Conservation (phyloP, 2,888 invertebrate species). For the Julus scanicus region DNA sequence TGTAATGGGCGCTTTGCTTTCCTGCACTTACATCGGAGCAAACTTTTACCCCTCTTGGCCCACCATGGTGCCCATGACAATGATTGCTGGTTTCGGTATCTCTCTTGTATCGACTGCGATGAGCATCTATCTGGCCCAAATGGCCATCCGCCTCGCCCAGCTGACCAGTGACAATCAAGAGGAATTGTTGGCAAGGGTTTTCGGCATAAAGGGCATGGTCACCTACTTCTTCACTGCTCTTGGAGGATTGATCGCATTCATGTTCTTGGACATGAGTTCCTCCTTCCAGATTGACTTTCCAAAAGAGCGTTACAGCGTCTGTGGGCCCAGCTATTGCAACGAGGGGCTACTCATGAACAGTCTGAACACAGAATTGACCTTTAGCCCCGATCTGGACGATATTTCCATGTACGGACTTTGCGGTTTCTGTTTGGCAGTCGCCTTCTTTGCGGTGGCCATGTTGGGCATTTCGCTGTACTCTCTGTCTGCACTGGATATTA, state of each 20-base stretch:
- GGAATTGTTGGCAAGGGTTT: slow-evolving; percentile 57
- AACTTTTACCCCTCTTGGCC: slow-evolving; percentile 58
- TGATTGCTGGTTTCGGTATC: slow-evolving; percentile 57
- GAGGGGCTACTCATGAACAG: not conserved
- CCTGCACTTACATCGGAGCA: slow-evolving; percentile 58
- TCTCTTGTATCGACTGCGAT: slow-evolving; percentile 59
- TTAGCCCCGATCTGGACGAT: not conserved
- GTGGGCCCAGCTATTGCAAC: slow-evolving; percentile 58
- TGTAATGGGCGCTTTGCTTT: slow-evolving; percentile 57
- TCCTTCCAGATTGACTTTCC: not conserved
- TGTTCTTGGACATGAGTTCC: slow-evolving; percentile 39
- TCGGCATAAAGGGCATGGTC: slow-evolving; percentile 58
- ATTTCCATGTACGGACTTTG: slow-evolving; percentile 45
- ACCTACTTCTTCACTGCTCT: slow-evolving; percentile 55
- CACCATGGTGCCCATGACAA: slow-evolving; percentile 53
- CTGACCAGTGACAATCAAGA: slow-evolving; percentile 52
- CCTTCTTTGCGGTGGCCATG: not conserved
- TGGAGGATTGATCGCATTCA: slow-evolving; percentile 29
- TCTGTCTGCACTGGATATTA: not conserved
- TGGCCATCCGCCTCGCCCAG: slow-evolving; percentile 56
- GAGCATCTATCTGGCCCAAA: slow-evolving; percentile 58
- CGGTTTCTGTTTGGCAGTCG: slow-evolving; percentile 52
- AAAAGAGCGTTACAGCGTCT: slow-evolving; percentile 40
- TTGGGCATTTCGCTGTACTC: not conserved
- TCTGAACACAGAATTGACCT: not conserved